Conservation (phyloP, 2,797 vertebrate species). For the Hylomyscus alleni region DNA sequence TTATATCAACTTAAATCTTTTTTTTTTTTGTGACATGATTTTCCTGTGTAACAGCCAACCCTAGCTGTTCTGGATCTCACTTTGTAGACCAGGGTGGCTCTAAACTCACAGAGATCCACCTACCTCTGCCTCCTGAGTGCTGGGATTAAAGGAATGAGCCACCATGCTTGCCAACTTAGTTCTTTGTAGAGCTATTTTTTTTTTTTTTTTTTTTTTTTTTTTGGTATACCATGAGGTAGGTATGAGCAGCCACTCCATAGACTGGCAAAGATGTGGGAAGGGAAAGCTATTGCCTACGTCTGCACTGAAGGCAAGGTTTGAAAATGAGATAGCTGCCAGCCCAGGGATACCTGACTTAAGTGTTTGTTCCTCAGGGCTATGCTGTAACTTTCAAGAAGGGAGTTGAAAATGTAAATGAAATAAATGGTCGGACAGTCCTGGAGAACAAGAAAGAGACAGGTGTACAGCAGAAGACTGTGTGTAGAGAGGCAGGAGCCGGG, state of each 20-base stretch:
- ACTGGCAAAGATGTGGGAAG: not conserved
- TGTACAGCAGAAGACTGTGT: not conserved
- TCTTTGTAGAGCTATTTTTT: constrained; percentile 12
- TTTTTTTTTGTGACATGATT: not conserved
- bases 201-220: not conserved
- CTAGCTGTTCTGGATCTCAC: not conserved
- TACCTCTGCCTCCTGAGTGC: not conserved
- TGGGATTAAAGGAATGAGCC: not conserved
- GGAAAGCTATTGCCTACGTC: not conserved
- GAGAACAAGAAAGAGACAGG: not conserved
- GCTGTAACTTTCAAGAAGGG: not conserved
- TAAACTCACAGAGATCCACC: not conserved
- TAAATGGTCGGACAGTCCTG: not conserved
- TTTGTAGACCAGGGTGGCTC: not conserved
- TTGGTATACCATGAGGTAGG: not conserved
- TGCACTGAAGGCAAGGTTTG: not conserved
- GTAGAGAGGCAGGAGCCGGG: not conserved
- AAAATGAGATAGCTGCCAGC: not conserved
- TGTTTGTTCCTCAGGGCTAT: not conserved
- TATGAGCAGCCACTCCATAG: not conserved
- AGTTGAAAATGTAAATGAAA: not conserved
- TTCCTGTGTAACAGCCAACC: not conserved
- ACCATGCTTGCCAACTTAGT: not conserved
- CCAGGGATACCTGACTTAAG: not conserved
- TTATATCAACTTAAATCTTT: not conserved